phyloP scores from a whole-genome alignment of 2,888 invertebrate species.

The Melanostoma mellinum region DNA sequence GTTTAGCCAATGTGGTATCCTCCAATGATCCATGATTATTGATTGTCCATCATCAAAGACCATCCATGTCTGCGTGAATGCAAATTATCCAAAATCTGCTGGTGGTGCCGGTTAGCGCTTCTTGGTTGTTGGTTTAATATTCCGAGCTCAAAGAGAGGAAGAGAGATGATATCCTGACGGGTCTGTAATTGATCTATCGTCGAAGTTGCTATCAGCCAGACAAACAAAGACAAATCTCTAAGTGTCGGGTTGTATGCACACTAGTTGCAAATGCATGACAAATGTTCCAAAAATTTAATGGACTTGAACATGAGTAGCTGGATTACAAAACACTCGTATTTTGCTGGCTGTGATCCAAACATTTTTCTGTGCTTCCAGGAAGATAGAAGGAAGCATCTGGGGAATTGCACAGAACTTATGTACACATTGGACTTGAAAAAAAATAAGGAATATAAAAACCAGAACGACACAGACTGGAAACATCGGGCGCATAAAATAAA shows the following conservation, averaged over 20 bases:
- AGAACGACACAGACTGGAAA: background rate
- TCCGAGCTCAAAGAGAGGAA: slow-evolving; percentile 48
- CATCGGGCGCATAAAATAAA: slow-evolving; percentile 33
- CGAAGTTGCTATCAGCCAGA: no score
- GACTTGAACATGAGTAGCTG: slow-evolving; percentile 42
- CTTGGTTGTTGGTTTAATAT: slow-evolving; percentile 34
- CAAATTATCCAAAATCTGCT: slow-evolving; percentile 31
- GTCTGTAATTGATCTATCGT: slow-evolving; percentile 36
- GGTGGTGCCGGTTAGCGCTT: slow-evolving; percentile 1
- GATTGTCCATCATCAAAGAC: slow-evolving; percentile 28
- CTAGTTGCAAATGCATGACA: slow-evolving; percentile 41
- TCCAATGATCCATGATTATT: slow-evolving; percentile 19
- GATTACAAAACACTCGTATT: slow-evolving; percentile 24
- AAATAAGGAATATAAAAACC: slow-evolving; percentile 11
- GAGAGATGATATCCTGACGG: slow-evolving; percentile 29
- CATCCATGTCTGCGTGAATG: slow-evolving; percentile 11
- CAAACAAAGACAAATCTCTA: background rate
- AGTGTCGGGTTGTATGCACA: slow-evolving; percentile 6
- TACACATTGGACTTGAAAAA: slow-evolving; percentile 4
- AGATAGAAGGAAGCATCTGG: slow-evolving; percentile 36
- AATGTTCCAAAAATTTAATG: slow-evolving; percentile 51
- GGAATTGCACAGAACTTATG: slow-evolving; percentile 27
- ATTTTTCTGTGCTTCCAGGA: slow-evolving; percentile 26
- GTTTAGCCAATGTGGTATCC: slow-evolving; percentile 12
- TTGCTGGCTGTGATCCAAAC: slow-evolving; percentile 54